These are phyloP conservation scores for Agrotis segetum DNA, from an alignment of 2,888 invertebrate genomes.

Conservation along the genomic window DNA sequence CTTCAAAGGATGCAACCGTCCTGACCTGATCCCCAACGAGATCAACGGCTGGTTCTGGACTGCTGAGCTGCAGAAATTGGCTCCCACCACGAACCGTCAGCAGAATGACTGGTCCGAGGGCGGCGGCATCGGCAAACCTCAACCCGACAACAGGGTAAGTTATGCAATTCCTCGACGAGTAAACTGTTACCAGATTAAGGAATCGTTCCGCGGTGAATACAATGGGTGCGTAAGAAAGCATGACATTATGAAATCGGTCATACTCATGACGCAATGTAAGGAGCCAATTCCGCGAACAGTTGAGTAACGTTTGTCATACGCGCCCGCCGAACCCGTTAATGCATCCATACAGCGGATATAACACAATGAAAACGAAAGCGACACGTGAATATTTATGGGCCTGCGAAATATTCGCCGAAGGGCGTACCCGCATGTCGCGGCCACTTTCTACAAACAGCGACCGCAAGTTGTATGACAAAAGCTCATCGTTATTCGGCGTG, in stretches of 20 bases:
- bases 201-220: constrained; percentile 61
- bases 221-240: constrained; percentile 70
- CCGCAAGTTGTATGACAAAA: constrained; percentile 79
- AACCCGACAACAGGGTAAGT: constrained; percentile 95
- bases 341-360: constrained; percentile 78
- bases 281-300: constrained; percentile 79
- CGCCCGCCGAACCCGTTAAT: constrained; percentile 71
- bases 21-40: constrained; percentile 95
- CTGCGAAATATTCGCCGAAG: constrained; percentile 89
- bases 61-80: constrained; percentile 95
- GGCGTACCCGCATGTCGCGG: constrained; percentile 88
- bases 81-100: constrained; percentile 95
- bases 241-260: constrained; percentile 79
- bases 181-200: constrained; percentile 53
- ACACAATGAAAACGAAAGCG: constrained; percentile 89
- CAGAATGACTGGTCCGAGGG: constrained; percentile 97
- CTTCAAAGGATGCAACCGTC: constrained; percentile 97
- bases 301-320: constrained; percentile 86
- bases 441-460: constrained; percentile 87
- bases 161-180: constrained; percentile 43
- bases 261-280: constrained; percentile 76
- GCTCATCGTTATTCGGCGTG: constrained; percentile 88
- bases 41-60: constrained; percentile 98
- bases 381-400: constrained; percentile 87
- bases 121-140: constrained; percentile 96